Evolutionary conservation across 2,888 invertebrate genomes (phyloP), one percentile per base, ranked within the genome.

Genomic region (Hirtodrosophila histrioides): DNA sequence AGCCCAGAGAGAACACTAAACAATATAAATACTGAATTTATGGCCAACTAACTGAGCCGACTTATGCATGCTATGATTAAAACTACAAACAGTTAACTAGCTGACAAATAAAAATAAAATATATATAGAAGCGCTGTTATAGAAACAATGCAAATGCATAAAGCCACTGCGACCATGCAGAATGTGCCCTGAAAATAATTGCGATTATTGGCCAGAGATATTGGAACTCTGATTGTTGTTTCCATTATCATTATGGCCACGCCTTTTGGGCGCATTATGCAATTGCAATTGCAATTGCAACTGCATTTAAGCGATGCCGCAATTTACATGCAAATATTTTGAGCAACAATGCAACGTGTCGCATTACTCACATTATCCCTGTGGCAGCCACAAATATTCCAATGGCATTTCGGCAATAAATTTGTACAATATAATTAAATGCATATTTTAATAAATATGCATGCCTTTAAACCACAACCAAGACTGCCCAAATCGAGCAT

Each of bases 371-470:
- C 67, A 79, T 71, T 78, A 77, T 75, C 63, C 58, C 49, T 77
- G 69, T 49, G 61, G 65, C 69, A 69, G 66, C 81, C 78, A 70
- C 86, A 80, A 84, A 85, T 68, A 85, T 51, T 57, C 41, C 48
- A 64, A 64, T 43, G 65, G 58, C 60, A 77, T 77, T 72, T 77
- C 8, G 51, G 40, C 27, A 55, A 74, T 77, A 63, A 72, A 76
- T 73, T 72, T 56, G 12, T 41, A 49, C 56, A 58, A 69, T 76
- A 80, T 83, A 84, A 81, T 84, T 75, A 81, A 81, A 86, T 86
- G 69, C 67, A 69, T 71, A 75, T 86, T 80, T 86, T 77, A 80
- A 86, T 77, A 58, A 68, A 66, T 53, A 60, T 17, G 9, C 63
- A 70, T 55, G 46, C 50, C 44, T 49, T 50, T 64, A 41, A 43